Conservation (phyloP, 1,140 invertebrate species). For the Chironomus striatipennis region DNA sequence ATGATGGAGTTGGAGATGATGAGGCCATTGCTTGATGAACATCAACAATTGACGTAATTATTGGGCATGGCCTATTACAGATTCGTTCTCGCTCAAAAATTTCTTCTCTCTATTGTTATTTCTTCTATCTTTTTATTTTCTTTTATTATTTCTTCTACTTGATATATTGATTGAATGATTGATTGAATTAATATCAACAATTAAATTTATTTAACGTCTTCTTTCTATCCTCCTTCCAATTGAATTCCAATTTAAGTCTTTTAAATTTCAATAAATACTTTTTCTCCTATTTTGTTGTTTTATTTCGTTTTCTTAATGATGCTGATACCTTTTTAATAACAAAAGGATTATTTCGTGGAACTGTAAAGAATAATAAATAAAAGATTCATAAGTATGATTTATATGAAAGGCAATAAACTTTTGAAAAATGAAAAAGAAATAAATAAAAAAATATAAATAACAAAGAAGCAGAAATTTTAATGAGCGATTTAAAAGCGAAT, state of each 20-base stretch:
- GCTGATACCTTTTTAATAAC: not conserved
- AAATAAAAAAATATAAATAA: too few species aligned
- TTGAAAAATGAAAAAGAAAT: not conserved
- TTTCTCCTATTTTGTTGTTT: not conserved
- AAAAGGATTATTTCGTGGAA: not conserved
- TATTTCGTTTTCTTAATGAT: too few species aligned
- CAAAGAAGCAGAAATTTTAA: not conserved
- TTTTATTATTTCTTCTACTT: not conserved
- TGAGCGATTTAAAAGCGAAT: not conserved
- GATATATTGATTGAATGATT: too few species aligned
- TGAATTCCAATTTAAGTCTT: slow-evolving; percentile 1
- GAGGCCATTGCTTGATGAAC: slow-evolving; percentile 35
- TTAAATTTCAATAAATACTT: slow-evolving; percentile 10
- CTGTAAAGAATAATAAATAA: not conserved
- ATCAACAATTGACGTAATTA: slow-evolving; percentile 10
- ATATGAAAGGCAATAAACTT: not conserved
- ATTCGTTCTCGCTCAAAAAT: not conserved
- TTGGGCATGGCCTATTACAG: not conserved
- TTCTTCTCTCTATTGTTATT: not conserved
- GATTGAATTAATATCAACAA: too few species aligned
- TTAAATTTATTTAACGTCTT: too few species aligned
- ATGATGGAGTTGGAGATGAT: slow-evolving; percentile 71
- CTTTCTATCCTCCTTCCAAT: not conserved
- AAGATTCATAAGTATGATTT: not conserved
- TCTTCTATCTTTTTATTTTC: not conserved